A percentile compares a stretch with the other conserved stretches of the same genome.
phyloP scores from a whole-genome alignment of 2,797 vertebrate genomes.

The Acanthurus lineatus region DNA sequence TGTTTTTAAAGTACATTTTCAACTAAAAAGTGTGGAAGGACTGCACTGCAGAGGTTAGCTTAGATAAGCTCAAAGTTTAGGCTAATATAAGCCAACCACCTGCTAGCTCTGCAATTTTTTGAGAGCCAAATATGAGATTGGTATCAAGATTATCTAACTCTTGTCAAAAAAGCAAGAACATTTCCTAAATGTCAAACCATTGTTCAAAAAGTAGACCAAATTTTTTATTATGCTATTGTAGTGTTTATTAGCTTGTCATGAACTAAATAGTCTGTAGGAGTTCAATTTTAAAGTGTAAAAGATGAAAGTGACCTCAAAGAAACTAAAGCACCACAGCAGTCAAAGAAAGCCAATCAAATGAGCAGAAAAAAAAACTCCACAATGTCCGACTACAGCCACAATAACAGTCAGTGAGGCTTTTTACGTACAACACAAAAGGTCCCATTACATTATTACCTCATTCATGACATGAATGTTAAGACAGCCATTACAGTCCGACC shows the following conservation, averaged over 20 bases:
- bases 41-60: too few species aligned
- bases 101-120: neutral
- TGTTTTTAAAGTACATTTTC: too few species aligned
- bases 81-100: too few species aligned
- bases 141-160: neutral
- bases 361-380: conserved; percentile 34
- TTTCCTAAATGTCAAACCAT: neutral
- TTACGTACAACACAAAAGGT: conserved; percentile 17
- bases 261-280: too few species aligned
- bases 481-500: neutral
- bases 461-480: conserved; percentile 25
- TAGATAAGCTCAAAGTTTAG: too few species aligned
- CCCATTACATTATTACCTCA: conserved; percentile 40
- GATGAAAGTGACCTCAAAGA: neutral
- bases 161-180: neutral
- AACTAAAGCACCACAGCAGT: conserved; percentile 2
- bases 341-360: conserved; percentile 12
- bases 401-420: conserved; percentile 15
- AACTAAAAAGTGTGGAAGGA: too few species aligned
- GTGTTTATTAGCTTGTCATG: neutral
- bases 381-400: conserved; percentile 13
- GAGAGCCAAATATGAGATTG: neutral
- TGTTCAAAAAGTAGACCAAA: neutral
- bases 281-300: neutral
- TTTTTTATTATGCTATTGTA: neutral